A percentile compares a stretch with the other conserved stretches of the same genome.
Evolutionary conservation across 2,797 vertebrate species (phyloP).

Genomic region (Prunella strophiata): DNA sequence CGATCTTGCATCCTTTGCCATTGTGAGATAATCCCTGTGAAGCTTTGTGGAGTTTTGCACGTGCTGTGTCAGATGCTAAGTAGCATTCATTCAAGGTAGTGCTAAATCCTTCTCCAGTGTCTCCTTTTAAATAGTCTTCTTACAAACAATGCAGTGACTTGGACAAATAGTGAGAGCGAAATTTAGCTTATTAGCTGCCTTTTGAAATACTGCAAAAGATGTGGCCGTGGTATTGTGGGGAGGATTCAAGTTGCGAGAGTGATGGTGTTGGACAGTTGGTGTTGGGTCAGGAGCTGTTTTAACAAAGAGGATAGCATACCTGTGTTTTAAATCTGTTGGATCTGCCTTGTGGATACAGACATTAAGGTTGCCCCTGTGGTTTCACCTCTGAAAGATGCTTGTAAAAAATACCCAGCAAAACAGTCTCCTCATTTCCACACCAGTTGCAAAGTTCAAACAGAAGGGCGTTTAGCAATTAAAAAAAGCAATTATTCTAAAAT

Average conservation of each 20-base stretch:
- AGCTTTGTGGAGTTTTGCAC: background rate
- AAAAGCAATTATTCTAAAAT: background rate
- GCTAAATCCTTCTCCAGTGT: background rate
- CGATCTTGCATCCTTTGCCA: background rate
- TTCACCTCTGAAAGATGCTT: background rate
- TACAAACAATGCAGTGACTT: background rate
- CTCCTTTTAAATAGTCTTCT: background rate
- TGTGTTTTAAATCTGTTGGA: background rate
- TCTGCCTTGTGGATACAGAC: background rate
- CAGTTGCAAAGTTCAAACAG: background rate
- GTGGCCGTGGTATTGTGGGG: background rate
- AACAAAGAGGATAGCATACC: background rate
- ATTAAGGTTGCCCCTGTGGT: background rate
- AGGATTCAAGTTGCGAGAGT: background rate
- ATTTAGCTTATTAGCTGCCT: background rate
- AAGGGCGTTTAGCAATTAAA: background rate
- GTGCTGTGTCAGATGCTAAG: background rate
- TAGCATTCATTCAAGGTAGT: background rate
- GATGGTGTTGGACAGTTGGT: background rate
- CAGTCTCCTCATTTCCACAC: background rate
- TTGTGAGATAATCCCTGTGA: background rate
- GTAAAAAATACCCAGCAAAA: background rate
- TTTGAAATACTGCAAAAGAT: background rate
- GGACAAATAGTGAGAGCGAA: accelerated
- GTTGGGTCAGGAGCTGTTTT: background rate